These are phyloP conservation scores for Heliangelus exortis DNA, from an alignment of 2,797 vertebrate genomes.

Conservation along the genomic window DNA sequence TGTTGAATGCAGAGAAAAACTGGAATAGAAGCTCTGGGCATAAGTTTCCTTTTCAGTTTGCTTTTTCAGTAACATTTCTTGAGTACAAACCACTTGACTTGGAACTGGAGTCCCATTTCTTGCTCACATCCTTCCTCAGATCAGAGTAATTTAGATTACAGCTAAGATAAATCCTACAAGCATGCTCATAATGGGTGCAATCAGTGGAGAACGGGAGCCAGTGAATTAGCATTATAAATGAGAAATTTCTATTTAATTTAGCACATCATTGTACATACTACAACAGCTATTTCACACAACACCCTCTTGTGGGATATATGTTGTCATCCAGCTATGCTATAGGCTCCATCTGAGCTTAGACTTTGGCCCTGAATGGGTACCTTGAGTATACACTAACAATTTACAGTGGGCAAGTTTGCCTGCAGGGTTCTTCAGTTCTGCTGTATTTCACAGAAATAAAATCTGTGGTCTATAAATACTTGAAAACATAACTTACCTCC, in stretches of 20 bases:
- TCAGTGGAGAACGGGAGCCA: not conserved
- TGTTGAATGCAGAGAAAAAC: not conserved
- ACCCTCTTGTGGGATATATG: not conserved
- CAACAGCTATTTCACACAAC: not conserved
- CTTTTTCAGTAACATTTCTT: not conserved
- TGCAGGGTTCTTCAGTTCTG: not conserved
- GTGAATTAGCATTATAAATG: not conserved
- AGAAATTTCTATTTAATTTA: not conserved
- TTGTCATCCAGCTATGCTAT: not conserved
- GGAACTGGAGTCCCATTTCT: not conserved
- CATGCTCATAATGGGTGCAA: not conserved
- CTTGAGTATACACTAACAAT: not conserved
- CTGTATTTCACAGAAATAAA: slow-evolving; percentile 1
- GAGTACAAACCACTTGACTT: not conserved
- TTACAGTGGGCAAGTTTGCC: not conserved
- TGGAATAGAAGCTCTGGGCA: not conserved
- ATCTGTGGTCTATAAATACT: not conserved
- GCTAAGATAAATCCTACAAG: not conserved
- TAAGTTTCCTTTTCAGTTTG: not conserved
- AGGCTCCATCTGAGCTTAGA: not conserved
- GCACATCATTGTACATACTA: not conserved
- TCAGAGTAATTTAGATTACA: not conserved
- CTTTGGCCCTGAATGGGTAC: not conserved
- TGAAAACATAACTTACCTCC: not conserved
- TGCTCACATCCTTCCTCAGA: not conserved